Evolutionary conservation across 2,888 invertebrate genomes (phyloP).

Genomic region (Tetragnatha montana): DNA sequence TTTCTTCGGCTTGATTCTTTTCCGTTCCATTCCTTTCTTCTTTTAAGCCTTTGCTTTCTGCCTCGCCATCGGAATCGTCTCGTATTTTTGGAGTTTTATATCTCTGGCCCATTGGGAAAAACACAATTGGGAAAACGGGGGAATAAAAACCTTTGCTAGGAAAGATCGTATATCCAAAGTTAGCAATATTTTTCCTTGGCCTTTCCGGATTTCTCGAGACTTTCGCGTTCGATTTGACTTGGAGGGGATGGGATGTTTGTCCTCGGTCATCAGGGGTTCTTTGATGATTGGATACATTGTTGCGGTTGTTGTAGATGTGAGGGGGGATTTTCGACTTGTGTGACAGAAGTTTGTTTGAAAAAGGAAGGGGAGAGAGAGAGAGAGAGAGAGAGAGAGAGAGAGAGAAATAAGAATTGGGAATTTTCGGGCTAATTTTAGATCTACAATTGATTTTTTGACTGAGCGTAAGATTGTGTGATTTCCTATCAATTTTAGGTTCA

Average conservation of each 20-base stretch:
- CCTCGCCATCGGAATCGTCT: constrained; percentile 11
- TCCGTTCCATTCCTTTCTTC: constrained; percentile 4
- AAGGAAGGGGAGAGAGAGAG: too few relatives aligned
- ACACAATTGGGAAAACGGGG: constrained; percentile 50
- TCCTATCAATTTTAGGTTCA: too few relatives aligned
- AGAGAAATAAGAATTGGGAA: too few relatives aligned
- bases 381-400: too few relatives aligned
- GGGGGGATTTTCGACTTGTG: too few relatives aligned
- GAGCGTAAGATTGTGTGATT: too few relatives aligned
- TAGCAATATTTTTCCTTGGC: constrained; percentile 4
- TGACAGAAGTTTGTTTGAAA: too few relatives aligned
- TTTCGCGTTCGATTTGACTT: background rate
- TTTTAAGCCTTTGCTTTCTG: constrained; percentile 18
- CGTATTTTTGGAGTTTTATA: constrained; percentile 50
- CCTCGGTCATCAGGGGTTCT: background rate
- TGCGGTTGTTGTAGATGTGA: too few relatives aligned
- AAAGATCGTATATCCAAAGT: constrained; percentile 26
- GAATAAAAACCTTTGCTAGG: constrained; percentile 37
- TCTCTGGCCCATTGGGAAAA: constrained; percentile 49
- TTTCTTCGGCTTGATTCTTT: constrained; percentile 35
- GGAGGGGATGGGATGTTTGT: background rate
- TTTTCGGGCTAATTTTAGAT: too few relatives aligned
- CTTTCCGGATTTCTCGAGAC: background rate
- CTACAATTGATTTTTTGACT: too few relatives aligned
- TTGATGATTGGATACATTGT: background rate